These are phyloP conservation scores for Trichopria drosophilae DNA, from an alignment of 2,888 invertebrate species.

Conservation along the genomic window DNA sequence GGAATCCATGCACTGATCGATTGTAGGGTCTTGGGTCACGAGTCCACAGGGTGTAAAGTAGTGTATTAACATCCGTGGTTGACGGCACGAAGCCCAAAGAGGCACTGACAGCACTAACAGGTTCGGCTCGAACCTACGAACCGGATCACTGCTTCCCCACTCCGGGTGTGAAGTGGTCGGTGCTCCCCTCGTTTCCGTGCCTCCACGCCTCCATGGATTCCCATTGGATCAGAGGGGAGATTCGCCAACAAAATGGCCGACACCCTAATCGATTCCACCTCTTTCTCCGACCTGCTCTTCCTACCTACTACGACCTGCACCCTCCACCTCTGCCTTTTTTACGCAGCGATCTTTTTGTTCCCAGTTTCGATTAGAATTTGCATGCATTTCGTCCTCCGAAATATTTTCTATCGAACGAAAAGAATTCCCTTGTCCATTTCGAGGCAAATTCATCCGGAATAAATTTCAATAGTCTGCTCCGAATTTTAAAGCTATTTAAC, in stretches of 20 bases:
- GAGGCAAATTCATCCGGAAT: no score
- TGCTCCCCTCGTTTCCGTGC: slow-evolving; percentile 28
- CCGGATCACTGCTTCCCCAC: slow-evolving; percentile 26
- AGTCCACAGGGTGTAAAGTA: no score
- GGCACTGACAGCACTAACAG: slow-evolving; percentile 55
- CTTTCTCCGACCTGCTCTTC: slow-evolving; percentile 30
- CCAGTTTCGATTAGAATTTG: no score
- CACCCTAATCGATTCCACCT: slow-evolving; percentile 52
- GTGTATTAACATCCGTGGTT: no score
- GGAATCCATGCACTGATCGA: no score
- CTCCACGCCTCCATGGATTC: slow-evolving; percentile 48
- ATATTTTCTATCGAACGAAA: no score
- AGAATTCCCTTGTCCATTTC: no score
- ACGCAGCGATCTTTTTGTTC: slow-evolving; percentile 4
- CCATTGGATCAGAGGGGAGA: slow-evolving; percentile 40
- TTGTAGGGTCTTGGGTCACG: no score
- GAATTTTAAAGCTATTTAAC: no score
- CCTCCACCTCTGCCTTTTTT: slow-evolving; percentile 8
- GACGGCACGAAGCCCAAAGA: slow-evolving; percentile 53
- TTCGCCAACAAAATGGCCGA: slow-evolving; percentile 56
- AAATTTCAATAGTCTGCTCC: no score
- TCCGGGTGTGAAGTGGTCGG: no score
- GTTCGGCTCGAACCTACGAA: slow-evolving; percentile 19
- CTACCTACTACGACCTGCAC: slow-evolving; percentile 12
- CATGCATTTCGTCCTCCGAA: no score